A percentile compares a stretch with the other conserved stretches of the same genome.
Evolutionary conservation across 2,888 invertebrate genomes (phyloP).

Genomic region (Tetragonula carbonaria): DNA sequence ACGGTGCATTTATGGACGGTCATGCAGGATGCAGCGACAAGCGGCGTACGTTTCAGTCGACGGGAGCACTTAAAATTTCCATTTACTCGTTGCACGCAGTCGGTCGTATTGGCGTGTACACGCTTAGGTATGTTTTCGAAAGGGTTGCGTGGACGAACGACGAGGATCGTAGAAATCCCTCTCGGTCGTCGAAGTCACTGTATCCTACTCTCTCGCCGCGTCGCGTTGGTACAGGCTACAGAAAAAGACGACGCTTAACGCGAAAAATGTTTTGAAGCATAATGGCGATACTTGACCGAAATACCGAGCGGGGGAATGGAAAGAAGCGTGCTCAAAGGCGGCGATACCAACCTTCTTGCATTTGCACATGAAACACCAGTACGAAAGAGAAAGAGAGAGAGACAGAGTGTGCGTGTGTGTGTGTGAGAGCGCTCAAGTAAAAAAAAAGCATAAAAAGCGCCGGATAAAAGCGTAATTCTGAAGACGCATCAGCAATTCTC

Average conservation of each 20-base stretch:
- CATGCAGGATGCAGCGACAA: conserved; percentile 39
- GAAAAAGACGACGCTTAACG: conserved; percentile 8
- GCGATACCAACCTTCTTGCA: conserved; percentile 40
- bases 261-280: conserved; percentile 61
- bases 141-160: conserved; percentile 24
- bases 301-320: conserved; percentile 33
- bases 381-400: too few relatives aligned
- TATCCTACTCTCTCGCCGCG: conserved; percentile 1
- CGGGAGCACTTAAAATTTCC: conserved; percentile 77
- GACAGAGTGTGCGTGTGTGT: too few relatives aligned
- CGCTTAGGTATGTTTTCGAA: conserved; percentile 45
- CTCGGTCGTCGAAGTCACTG: conserved; percentile 22
- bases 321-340: conserved; percentile 48
- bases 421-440: too few relatives aligned
- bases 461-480: conserved; percentile 50
- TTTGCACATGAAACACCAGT: conserved; percentile 5
- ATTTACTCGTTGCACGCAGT: conserved; percentile 71
- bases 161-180: conserved; percentile 22
- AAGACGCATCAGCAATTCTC: conserved; percentile 31
- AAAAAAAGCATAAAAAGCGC: conserved; percentile 21
- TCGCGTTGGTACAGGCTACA: conserved; percentile 15
- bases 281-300: conserved; percentile 63
- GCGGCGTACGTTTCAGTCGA: conserved; percentile 59
- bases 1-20: conserved; percentile 56
- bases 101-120: conserved; percentile 67